Percentiles rank a stretch among this genome's conserved stretches.
These are phyloP conservation scores for Sternarchorhynchus goeldii DNA, from an alignment of 2,797 vertebrate species.

Conservation along the genomic window DNA sequence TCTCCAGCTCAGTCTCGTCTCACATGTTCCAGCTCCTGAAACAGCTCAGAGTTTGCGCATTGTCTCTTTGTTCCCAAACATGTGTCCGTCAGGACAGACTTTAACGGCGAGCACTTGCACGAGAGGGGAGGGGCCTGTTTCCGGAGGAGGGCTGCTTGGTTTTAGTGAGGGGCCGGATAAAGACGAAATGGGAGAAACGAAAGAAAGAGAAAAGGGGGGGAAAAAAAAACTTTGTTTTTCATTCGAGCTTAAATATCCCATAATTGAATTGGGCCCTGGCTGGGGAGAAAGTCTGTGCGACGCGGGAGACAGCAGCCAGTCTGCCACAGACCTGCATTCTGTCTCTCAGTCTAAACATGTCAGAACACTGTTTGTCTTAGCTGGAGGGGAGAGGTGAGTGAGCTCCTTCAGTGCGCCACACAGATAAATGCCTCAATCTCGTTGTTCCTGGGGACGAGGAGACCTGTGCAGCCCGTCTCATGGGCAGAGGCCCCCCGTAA, in stretches of 20 bases:
- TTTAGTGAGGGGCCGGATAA: slow-evolving; percentile 34
- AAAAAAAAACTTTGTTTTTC: slow-evolving; percentile 65
- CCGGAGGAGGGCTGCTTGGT: slow-evolving; percentile 18
- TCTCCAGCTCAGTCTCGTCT: slow-evolving; percentile 33
- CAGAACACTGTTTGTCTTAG: slow-evolving; percentile 78
- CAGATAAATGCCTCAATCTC: slow-evolving; percentile 75
- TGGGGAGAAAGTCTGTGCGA: slow-evolving; percentile 68
- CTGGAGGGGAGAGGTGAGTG: slow-evolving; percentile 63
- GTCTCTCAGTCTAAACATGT: slow-evolving; percentile 79
- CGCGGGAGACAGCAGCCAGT: slow-evolving; percentile 59
- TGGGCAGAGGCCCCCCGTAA: slow-evolving; percentile 44
- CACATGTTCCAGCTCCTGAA: slow-evolving; percentile 62
- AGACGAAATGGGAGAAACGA: slow-evolving; percentile 19
- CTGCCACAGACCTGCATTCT: slow-evolving; percentile 72
- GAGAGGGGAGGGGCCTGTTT: slow-evolving; percentile 5
- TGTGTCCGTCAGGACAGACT: slow-evolving; percentile 21
- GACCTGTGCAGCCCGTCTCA: slow-evolving; percentile 37
- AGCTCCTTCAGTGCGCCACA: slow-evolving; percentile 71
- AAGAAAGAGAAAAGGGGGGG: slow-evolving; percentile 54
- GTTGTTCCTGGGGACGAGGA: slow-evolving; percentile 63
- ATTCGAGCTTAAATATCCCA: slow-evolving; percentile 77
- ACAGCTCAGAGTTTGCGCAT: slow-evolving; percentile 75
- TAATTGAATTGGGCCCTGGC: slow-evolving; percentile 73
- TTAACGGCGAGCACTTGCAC: slow-evolving; percentile 57
- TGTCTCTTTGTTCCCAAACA: slow-evolving; percentile 47